A percentile compares a stretch with the other conserved stretches of the same genome.
These are phyloP conservation scores for Denticeps clupeoides DNA, from an alignment of 2,797 vertebrate genomes.

Conservation along the genomic window DNA sequence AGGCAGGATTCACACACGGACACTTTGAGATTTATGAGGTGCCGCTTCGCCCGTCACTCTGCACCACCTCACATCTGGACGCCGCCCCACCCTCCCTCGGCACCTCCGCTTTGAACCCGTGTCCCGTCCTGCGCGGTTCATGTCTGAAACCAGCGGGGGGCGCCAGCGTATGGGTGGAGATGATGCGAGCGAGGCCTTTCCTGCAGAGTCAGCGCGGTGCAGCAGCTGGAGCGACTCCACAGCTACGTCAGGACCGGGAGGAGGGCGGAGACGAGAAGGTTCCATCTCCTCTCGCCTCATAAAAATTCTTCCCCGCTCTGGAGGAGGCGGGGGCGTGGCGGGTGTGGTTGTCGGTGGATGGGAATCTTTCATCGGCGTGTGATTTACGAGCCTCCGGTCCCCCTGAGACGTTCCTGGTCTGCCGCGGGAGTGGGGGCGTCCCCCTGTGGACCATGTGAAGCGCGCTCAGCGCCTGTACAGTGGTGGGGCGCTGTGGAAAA, in stretches of 20 bases:
- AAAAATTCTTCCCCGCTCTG: constrained; percentile 56
- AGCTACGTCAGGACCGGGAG: too few relatives aligned
- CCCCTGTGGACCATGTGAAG: constrained; percentile 27
- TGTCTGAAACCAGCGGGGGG: too few relatives aligned
- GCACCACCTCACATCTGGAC: constrained; percentile 25
- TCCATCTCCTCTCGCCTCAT: constrained; percentile 47
- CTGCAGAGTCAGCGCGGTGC: too few relatives aligned
- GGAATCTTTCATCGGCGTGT: constrained; percentile 65
- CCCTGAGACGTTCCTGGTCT: too few relatives aligned
- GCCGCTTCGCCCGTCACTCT: constrained; percentile 21
- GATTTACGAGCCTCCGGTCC: constrained; percentile 59
- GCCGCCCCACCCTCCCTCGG: not conserved
- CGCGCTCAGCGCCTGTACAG: too few relatives aligned
- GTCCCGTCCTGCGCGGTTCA: not conserved
- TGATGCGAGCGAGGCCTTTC: too few relatives aligned
- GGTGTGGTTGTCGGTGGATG: constrained; percentile 49
- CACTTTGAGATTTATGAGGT: constrained; percentile 24
- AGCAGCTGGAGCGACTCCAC: too few relatives aligned
- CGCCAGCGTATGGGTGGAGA: too few relatives aligned
- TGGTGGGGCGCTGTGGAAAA: too few relatives aligned
- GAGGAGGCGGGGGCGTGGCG: constrained; percentile 32
- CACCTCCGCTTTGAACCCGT: not conserved
- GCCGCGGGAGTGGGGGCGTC: too few relatives aligned
- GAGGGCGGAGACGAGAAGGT: too few relatives aligned
- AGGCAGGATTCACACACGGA: not conserved